phyloP scores from a whole-genome alignment of 1,140 invertebrate species.

The Dolichoris vasculosae region DNA sequence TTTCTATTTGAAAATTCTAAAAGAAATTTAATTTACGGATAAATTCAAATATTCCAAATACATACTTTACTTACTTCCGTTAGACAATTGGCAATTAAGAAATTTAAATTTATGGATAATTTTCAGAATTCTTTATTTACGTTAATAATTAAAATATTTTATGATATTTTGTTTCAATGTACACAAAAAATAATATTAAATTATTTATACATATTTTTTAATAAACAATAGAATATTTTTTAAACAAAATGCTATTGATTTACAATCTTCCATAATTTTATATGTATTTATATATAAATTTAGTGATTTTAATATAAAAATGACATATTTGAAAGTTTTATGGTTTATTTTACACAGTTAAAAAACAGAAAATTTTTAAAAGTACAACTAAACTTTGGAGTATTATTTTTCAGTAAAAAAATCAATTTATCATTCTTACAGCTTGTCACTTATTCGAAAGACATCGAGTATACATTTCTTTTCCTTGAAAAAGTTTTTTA shows the following conservation, averaged over 20 bases:
- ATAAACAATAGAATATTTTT: no score
- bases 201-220: no score
- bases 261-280: no score
- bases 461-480: background rate
- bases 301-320: no score
- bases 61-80: background rate
- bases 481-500: background rate
- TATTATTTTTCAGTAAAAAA: background rate
- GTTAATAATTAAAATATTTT: background rate
- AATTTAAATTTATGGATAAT: background rate
- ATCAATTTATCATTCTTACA: background rate
- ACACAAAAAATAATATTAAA: no score
- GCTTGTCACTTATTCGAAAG: background rate
- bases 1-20: background rate
- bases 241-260: no score
- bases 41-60: background rate
- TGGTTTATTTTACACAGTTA: no score
- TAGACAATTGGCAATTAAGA: background rate
- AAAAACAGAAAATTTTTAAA: no score
- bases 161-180: no score
- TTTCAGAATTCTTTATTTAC: background rate
- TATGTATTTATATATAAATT: no score
- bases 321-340: no score
- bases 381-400: background rate
- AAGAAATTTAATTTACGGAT: background rate